Conservation (phyloP, 2,888 invertebrate species). For the Agrilus cyanescens region DNA sequence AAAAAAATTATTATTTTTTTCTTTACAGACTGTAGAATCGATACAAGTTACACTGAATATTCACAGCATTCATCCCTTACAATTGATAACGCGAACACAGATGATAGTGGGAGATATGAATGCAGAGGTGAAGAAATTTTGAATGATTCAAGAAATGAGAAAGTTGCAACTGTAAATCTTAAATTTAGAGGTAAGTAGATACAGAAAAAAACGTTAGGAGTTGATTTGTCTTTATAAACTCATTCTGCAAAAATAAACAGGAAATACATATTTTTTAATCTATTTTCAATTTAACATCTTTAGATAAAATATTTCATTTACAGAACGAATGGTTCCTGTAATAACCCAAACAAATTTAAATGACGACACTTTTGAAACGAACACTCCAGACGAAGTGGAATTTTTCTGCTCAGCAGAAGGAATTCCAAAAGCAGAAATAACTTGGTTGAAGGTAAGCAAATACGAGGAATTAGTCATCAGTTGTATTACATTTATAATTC, state of each 20-base stretch:
- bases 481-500: conserved; percentile 16
- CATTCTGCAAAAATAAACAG: too few species aligned
- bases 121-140: conserved; percentile 20
- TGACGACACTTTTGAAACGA: conserved; percentile 27
- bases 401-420: conserved; percentile 45
- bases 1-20: conserved; percentile 16
- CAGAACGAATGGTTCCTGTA: conserved; percentile 36
- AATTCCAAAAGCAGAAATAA: conserved; percentile 51
- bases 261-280: too few species aligned
- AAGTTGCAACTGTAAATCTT: conserved; percentile 2
- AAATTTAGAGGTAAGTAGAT: conserved; percentile 11
- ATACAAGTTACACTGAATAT: conserved; percentile 23
- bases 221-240: too few species aligned
- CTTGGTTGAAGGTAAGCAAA: conserved; percentile 57
- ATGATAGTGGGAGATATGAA: conserved; percentile 24
- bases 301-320: conserved; percentile 15
- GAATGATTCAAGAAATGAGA: background rate
- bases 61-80: conserved; percentile 30
- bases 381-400: conserved; percentile 29
- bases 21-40: conserved; percentile 10
- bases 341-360: conserved; percentile 39
- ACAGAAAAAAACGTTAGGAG: too few species aligned
- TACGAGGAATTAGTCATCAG: conserved; percentile 6
- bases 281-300: too few species aligned
- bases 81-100: conserved; percentile 25